Conservation (phyloP, 2,888 invertebrate species). For the Aleiodes leptofemur region DNA sequence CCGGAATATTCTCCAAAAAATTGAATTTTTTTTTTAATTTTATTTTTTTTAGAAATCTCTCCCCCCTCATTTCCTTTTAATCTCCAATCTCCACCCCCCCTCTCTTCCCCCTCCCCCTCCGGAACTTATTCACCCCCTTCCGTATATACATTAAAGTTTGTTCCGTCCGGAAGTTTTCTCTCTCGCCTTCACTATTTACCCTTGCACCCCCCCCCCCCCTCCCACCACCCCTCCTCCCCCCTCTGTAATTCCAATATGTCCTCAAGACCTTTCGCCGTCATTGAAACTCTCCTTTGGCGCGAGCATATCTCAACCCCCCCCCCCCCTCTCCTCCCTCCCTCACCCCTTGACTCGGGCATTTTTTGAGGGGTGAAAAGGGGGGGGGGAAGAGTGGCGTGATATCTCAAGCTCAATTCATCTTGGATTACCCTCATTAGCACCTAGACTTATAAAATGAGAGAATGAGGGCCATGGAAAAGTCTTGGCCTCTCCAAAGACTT, state of each 20-base stretch:
- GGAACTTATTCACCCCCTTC: constrained; percentile 45
- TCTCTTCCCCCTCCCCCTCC: constrained; percentile 26
- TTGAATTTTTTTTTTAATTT: no score
- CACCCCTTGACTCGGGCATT: not conserved
- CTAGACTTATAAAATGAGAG: constrained; percentile 30
- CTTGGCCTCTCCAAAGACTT: constrained; percentile 3
- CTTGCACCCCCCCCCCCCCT: no score
- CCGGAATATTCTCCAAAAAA: no score
- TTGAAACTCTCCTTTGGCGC: constrained; percentile 25
- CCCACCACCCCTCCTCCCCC: constrained; percentile 26
- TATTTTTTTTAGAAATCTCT: no score
- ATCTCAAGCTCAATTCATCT: constrained; percentile 33
- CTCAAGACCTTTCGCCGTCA: constrained; percentile 23
- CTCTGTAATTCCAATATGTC: constrained; percentile 45
- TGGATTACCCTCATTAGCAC: constrained; percentile 52
- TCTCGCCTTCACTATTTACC: constrained; percentile 44
- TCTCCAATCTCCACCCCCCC: not conserved
- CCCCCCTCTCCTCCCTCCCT: not conserved
- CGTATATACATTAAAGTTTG: constrained; percentile 51
- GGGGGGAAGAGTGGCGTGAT: constrained; percentile 10
- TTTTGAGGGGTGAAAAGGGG: constrained; percentile 15
- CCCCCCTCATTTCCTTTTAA: no score
- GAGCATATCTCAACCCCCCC: constrained; percentile 35
- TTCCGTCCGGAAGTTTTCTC: constrained; percentile 49
- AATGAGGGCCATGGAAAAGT: constrained; percentile 4